Conservation (phyloP, 2,113 vertebrate species). For the Dromaius novaehollandiae region DNA sequence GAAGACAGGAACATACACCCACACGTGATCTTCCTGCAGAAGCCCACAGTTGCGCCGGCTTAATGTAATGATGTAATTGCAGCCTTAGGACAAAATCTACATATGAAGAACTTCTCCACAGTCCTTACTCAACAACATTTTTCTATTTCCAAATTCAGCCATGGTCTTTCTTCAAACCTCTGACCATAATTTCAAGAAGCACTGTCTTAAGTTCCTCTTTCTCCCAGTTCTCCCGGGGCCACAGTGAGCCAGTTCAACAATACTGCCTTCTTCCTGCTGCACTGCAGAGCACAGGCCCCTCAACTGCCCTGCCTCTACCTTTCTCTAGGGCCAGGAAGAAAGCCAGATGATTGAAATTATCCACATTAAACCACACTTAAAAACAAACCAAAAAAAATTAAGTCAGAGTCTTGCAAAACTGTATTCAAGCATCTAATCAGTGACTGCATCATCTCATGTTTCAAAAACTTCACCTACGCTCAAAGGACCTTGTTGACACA, state of each 20-base stretch:
- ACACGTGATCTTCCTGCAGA: not conserved
- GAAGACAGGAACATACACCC: not conserved
- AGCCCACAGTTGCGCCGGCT: not conserved
- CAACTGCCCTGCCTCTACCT: not conserved
- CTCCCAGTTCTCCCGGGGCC: fast-evolving
- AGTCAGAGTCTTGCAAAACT: not conserved
- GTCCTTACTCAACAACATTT: not conserved
- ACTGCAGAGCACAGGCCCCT: not conserved
- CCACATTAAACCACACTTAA: not conserved
- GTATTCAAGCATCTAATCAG: not conserved
- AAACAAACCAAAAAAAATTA: no score
- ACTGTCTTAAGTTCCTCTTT: not conserved
- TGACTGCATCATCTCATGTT: not conserved
- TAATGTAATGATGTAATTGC: not conserved
- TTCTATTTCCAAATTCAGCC: not conserved
- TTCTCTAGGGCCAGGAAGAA: not conserved
- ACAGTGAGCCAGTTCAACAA: not conserved
- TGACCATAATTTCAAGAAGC: not conserved
- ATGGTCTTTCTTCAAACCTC: not conserved
- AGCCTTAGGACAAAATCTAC: not conserved
- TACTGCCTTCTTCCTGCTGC: not conserved
- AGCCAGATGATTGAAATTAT: not conserved
- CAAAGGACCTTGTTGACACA: not conserved
- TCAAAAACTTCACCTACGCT: not conserved
- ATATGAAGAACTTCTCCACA: fast-evolving